Evolutionary conservation across 1,140 invertebrate species (phyloP), one percentile per base, ranked within the genome.

Genomic region (Brachionus koreanus): DNA sequence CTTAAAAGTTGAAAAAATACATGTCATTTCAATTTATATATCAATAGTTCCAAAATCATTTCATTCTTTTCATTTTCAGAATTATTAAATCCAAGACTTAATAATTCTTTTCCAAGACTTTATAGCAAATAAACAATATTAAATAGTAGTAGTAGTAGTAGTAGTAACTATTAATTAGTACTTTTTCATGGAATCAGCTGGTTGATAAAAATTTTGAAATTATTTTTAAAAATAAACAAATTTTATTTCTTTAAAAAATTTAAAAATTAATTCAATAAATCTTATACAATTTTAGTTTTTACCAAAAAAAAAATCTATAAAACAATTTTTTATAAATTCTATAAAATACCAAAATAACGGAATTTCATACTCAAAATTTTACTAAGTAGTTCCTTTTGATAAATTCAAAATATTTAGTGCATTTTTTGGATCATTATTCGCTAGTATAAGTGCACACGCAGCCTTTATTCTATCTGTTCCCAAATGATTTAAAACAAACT

Each of bases 371-470:
- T 65, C 25, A 13, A 35, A 65, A 35, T 25, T 65, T 65, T 65
- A 29, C 61, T 29, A 65, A n/a, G 10, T 65, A 12, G 23, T 65
- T 65, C 61, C 33, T 77, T 77, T 61, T 1, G 74, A 77, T 23
- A 79, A 35, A 57, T 79, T 79, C 3, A 79, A n/a, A 39, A 79
- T 79, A 39, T 79, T 63, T 33, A 42, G 23, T 12, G 76, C 76
- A 7, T 6, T 10, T 42, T 61, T 63, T 7, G 39, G 76, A 61
- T 63, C 57, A 79, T 79, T 79, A 42, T 63, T 63, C 13, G 76
- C 76, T 5, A 79, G 52, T n/a, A 57, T 9, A 13, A 79, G 39
- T 23, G 76, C 76, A 57, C 76, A 79, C 6, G 76, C 76, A 42
- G 76, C 76, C 13, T 43, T 52, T 42, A 57, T 61, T 5, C 29